Evolutionary conservation across 2,113 vertebrate species (phyloP), one percentile per base, ranked within the genome.

Genomic region (Lepus europaeus): DNA sequence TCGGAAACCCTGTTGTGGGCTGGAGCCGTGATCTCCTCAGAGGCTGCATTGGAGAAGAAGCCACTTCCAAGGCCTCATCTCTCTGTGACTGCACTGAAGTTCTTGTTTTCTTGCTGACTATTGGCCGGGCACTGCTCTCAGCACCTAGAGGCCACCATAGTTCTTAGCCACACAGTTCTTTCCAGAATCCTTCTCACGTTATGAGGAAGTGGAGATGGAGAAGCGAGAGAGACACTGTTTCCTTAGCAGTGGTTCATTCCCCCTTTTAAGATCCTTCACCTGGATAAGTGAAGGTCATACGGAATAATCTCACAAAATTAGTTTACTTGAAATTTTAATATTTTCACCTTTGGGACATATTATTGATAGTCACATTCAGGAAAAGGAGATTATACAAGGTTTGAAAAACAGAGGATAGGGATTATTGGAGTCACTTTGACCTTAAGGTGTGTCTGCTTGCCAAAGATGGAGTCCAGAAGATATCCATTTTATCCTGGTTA

Each of bases 391-490:
- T 17, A 59, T 33, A 25, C 2, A 59, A n/a, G 2, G 16, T 23
- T 10, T 53, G 27, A 53, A n/a, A 6, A 61, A 0, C 1, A 69
- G 8, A 11, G 2, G 7, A 3, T 51, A 12, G 20, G 2, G 59
- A n/a, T 63, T 27, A 36, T 2, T 56, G 11, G n/a, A 3, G 12
- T 86, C 10, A 68, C 29, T 76, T 56, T 56, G 10, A 11, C 53
- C 53, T 13, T 56, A 56, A 56, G 16, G 53, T 56, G 19, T 0
- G 3, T 51, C 8, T 27, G 31, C 20, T 4, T 83, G 49, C 23
- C 10, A 51, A 78, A 92, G 9, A 39, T 74, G 0, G 56, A 66
- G 25, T n/a, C 9, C 8, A 76, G 20, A 51, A 72, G n/a, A 64
- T 72, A 49, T 29, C 31, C 2, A 36, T 36, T 36, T 25, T 77